Base-by-base conservation (phyloP, 2,797 vertebrate genomes). In the Neosilurus mollespiculum region DNA sequence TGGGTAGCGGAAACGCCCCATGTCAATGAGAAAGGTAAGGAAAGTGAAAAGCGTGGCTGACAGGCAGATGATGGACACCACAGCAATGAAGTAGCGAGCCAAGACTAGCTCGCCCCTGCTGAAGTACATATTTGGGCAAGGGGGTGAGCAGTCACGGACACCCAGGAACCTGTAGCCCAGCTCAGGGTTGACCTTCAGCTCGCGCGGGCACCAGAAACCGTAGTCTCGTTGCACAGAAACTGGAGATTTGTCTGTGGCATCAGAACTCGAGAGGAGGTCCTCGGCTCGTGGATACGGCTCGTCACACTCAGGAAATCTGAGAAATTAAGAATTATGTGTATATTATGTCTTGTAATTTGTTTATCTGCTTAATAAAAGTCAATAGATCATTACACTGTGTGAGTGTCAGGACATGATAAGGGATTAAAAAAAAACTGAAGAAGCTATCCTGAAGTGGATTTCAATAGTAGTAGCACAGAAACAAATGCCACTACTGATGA, bases 71-170 rank as follows among this genome's bases (percentile, higher is more conserved):
- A 98, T 95, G 84, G 98, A 97, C 88, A 97, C 95, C 0, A 96
- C 94, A 24, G 98, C 98, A 65, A 98, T 97, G 92, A 98, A 96
- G 93, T 99, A 98, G 84, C 98, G 96, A 49, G 95, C 97, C 70
- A 98, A 96, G 62, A 94, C 94, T 51, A 99, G 95, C 90, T 99
- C 96, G 89, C 96, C 95, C 10, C 94, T 94, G 15, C 93, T 93
- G 82, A 99, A 99, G 89, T 96, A 99, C 98, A 99, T 99, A 20
- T 97, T 98, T 81, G 98, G 97, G 87, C 98, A 99, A 1, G 98
- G 98, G 66, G 97, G 95, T 53, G 98, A 99, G 86, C 98, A 99
- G 92, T 98, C 98, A 12, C 93, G 94, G 64, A 94, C 96, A 62
- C 95, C 94, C 88, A 99, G 93, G 91, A 99, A 99, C 2, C 93